Evolutionary conservation across 2,797 vertebrate species (phyloP).

Genomic region (Oryzias dopingdopingensis): DNA sequence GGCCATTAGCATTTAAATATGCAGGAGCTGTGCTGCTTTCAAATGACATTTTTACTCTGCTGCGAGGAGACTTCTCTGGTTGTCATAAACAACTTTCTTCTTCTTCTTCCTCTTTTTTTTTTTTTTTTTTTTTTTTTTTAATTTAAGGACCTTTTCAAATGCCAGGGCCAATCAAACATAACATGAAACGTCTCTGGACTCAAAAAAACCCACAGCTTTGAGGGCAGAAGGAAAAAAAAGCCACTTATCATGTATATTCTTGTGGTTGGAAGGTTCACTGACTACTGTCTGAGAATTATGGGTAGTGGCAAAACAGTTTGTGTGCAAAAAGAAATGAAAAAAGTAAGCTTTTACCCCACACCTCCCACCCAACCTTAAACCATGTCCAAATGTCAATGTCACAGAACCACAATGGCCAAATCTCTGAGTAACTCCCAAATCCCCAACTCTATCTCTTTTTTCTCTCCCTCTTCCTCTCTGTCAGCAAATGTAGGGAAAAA

Average conservation of each 20-base stretch:
- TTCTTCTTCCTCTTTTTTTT: constrained; percentile 26
- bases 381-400: constrained; percentile 69
- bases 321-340: constrained; percentile 34
- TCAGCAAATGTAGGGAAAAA: constrained; percentile 66
- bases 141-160: constrained; percentile 80
- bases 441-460: constrained; percentile 35
- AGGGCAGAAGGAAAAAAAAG: constrained; percentile 66
- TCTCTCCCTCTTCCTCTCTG: constrained; percentile 20
- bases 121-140: constrained; percentile 49
- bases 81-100: constrained; percentile 73
- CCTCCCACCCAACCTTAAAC: constrained; percentile 17
- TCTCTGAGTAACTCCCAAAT: constrained; percentile 59
- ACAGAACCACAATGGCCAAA: constrained; percentile 51
- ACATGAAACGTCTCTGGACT: constrained; percentile 68
- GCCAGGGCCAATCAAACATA: constrained; percentile 77
- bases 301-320: constrained; percentile 56
- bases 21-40: constrained; percentile 68
- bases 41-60: constrained; percentile 72
- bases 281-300: constrained; percentile 52
- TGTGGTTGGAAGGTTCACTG: constrained; percentile 58
- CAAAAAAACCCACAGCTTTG: constrained; percentile 56
- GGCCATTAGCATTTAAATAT: constrained; percentile 78
- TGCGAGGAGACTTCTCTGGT: constrained; percentile 68
- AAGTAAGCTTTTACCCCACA: constrained; percentile 41
- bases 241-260: constrained; percentile 69